A percentile compares a stretch with the other conserved stretches of the same genome.
phyloP scores from a whole-genome alignment of 2,797 vertebrate genomes.

The Cossypha niveicapilla region DNA sequence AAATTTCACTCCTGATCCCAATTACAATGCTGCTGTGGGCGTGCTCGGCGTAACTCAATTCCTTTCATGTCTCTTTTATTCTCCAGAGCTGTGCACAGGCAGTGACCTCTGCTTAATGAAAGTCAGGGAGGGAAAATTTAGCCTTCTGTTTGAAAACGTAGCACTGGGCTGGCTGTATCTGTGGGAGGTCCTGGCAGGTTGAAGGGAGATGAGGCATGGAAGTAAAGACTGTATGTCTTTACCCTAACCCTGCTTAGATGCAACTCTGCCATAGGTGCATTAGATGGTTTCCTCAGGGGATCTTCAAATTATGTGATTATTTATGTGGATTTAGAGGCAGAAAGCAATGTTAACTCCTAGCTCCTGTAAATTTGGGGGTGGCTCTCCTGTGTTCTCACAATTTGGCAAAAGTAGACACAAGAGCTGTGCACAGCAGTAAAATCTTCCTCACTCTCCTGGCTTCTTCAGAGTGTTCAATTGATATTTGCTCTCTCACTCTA shows the following conservation, averaged over 20 bases:
- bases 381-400: neutral
- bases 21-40: neutral
- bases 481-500: neutral
- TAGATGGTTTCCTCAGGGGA: neutral
- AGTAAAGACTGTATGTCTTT: neutral
- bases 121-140: neutral
- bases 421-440: neutral
- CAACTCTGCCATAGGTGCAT: neutral
- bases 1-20: neutral
- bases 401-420: neutral
- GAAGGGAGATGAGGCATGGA: neutral
- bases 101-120: neutral
- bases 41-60: neutral
- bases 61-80: slow-evolving; percentile 1
- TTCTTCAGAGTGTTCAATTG: neutral
- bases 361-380: neutral
- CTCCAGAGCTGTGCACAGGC: neutral
- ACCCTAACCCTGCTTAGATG: neutral
- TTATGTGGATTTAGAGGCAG: neutral
- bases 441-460: neutral
- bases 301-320: neutral
- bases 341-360: neutral
- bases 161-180: neutral
- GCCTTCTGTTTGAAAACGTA: neutral
- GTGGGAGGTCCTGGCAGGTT: neutral